Evolutionary conservation across 2,113 vertebrate species (phyloP), one percentile per base, ranked within the genome.

Genomic region (Mormyrus lacerda): DNA sequence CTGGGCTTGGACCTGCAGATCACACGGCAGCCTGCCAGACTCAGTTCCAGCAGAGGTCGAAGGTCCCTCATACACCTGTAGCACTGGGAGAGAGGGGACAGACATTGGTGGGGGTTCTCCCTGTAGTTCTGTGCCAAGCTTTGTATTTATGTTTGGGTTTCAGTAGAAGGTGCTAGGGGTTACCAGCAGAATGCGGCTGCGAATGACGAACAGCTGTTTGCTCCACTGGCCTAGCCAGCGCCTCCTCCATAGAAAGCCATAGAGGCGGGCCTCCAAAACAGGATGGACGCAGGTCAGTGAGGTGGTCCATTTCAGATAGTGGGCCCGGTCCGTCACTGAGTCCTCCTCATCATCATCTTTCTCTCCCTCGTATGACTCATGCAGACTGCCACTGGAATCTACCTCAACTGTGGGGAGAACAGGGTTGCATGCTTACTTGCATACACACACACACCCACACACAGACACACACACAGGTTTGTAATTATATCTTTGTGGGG

Each of bases 171-270:
- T 27, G 44, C 19, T 21, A 1, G 73, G 4, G 27, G 4, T 8
- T 92, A 97, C 97, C 96, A 97, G 93, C 91, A 97, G 92, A 1
- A 35, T 48, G 3, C 94, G 90, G 9, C 94, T 94, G 53, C 94
- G 90, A 91, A 97, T 82, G 88, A 97, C 93, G 91, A 97, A 97
- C 88, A 97, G 96, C 93, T 97, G 96, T 88, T 96, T 97, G 0
- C 91, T 95, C 97, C 97, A 97, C 91, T 95, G 96, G 0, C 96
- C 96, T 3, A 97, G 93, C 97, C 96, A 97, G 91, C 94, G 96
- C 27, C 95, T 97, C 93, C 95, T 95, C 97, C 97, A 97, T 90
- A 97, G 95, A 92, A 96, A 96, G 0, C 95, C 96, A 0, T 96
- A 97, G 89, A 97, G 94, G 55, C 96, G 95, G 0, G 96, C 95